A percentile compares a stretch with the other conserved stretches of the same genome.
phyloP scores from a whole-genome alignment of 2,797 vertebrate genomes.

The Netta rufina region DNA sequence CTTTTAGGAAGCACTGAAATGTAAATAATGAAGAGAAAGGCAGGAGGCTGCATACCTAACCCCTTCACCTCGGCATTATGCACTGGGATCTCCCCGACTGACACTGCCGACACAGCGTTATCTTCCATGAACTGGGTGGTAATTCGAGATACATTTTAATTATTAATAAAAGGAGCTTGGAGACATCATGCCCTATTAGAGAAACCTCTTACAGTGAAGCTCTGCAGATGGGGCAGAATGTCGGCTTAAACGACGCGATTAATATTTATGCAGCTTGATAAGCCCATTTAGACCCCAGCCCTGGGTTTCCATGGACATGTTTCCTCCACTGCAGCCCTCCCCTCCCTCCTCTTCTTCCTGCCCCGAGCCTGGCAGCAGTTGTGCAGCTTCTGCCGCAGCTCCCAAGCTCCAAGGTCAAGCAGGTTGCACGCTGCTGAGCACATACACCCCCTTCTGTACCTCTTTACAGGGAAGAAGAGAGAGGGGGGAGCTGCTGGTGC shows the following conservation, averaged over 20 bases:
- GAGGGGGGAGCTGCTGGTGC: background rate
- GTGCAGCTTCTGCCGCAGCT: background rate
- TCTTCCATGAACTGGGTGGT: constrained; percentile 46
- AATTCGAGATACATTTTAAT: constrained; percentile 71
- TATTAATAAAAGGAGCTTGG: constrained; percentile 73
- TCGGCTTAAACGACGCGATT: constrained; percentile 58
- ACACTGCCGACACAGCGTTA: constrained; percentile 46
- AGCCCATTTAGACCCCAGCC: constrained; percentile 58
- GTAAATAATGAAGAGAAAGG: constrained; percentile 45
- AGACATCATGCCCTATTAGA: constrained; percentile 62
- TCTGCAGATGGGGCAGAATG: constrained; percentile 60
- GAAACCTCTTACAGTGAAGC: constrained; percentile 57
- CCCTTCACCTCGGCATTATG: constrained; percentile 1
- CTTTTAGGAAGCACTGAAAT: constrained; percentile 41
- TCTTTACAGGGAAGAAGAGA: background rate
- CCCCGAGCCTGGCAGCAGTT: background rate
- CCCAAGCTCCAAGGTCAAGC: constrained; percentile 29
- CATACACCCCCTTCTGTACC: background rate
- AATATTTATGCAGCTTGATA: constrained; percentile 73
- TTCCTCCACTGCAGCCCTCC: background rate
- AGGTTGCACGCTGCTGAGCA: background rate
- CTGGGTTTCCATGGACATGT: background rate
- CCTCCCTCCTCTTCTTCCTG: background rate
- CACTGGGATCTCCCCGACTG: constrained; percentile 57
- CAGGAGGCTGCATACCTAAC: constrained; percentile 15